phyloP scores from a whole-genome alignment of 2,113 vertebrate genomes.

The Plestiodon gilberti region DNA sequence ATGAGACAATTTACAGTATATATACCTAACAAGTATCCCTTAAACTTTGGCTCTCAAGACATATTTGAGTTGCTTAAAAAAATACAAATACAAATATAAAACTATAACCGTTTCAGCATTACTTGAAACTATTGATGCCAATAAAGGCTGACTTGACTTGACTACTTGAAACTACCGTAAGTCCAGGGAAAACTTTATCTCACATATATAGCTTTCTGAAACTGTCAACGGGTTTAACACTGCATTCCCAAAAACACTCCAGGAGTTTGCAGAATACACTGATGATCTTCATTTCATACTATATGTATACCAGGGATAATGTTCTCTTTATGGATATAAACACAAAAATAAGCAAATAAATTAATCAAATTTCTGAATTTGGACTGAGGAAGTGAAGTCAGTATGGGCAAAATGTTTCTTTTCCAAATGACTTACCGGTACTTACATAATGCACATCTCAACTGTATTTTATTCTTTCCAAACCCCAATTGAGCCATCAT shows the following conservation, averaged over 20 bases:
- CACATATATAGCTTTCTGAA: not conserved
- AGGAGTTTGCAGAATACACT: not conserved
- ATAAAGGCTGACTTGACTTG: no score
- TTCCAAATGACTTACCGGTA: no score
- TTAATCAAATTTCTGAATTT: not conserved
- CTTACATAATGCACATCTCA: not conserved
- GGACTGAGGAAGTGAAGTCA: not conserved
- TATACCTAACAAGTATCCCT: not conserved
- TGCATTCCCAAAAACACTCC: not conserved
- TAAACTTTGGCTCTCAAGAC: not conserved
- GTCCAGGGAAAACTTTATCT: not conserved
- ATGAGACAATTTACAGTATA: not conserved
- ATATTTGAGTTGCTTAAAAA: not conserved
- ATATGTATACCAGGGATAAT: not conserved
- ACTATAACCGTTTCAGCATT: not conserved
- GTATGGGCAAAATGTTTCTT: not conserved
- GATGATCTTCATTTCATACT: not conserved
- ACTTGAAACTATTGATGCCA: not conserved
- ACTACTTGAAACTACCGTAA: no score
- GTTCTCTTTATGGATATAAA: not conserved
- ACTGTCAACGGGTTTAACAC: not conserved
- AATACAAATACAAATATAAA: not conserved
- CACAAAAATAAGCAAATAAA: not conserved
- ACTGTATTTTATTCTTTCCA: not conserved
- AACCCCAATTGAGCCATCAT: not conserved